phyloP scores from a whole-genome alignment of 2,888 invertebrate genomes.

The Psylliodes chrysocephalus region DNA sequence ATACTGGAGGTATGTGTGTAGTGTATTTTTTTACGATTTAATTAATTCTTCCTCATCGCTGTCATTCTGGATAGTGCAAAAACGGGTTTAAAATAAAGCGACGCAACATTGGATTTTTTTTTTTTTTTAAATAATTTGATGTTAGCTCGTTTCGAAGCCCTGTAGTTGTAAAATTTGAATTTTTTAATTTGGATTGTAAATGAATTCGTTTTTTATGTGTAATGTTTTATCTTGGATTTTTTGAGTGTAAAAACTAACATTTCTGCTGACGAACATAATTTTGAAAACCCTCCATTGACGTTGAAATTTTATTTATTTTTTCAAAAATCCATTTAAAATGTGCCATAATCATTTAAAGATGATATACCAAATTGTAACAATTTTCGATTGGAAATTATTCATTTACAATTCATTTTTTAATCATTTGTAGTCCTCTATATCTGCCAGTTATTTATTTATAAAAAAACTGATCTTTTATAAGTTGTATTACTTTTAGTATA shows the following conservation, averaged over 20 bases:
- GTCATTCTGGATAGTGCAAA: slow-evolving; percentile 36
- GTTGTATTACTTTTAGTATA: slow-evolving; percentile 55
- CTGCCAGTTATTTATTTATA: slow-evolving; percentile 47
- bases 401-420: slow-evolving; percentile 30
- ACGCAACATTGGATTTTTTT: background rate
- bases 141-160: slow-evolving; percentile 15
- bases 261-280: too few relatives aligned
- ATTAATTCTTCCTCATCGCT: slow-evolving; percentile 34
- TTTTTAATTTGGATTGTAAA: slow-evolving; percentile 37
- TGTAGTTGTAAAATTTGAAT: slow-evolving; percentile 17
- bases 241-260: too few relatives aligned
- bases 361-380: background rate
- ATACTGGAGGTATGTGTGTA: slow-evolving; percentile 30
- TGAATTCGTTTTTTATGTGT: slow-evolving; percentile 15
- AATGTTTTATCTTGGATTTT: background rate
- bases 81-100: slow-evolving; percentile 29
- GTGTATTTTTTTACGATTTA: slow-evolving; percentile 37
- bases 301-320: too few relatives aligned
- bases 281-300: too few relatives aligned
- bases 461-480: slow-evolving; percentile 45
- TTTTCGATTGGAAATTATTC: background rate
- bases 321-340: background rate
- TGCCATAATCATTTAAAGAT: background rate
- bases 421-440: slow-evolving; percentile 40
- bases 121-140: slow-evolving; percentile 4